Conservation (phyloP, 2,888 invertebrate genomes). For the Phalera bucephala region DNA sequence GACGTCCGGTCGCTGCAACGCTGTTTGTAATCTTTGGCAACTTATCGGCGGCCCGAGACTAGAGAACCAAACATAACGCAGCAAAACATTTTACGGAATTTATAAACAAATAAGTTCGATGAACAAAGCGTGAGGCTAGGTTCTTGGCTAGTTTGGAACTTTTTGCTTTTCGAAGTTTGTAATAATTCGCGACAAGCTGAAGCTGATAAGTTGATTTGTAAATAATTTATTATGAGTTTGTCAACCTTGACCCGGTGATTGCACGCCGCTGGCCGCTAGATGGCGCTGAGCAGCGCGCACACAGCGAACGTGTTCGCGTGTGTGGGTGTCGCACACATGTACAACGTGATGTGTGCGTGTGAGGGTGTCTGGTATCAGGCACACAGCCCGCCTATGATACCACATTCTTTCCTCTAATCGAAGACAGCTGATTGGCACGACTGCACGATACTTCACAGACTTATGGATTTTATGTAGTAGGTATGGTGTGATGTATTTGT, state of each 20-base stretch:
- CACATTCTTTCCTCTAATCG: conserved; percentile 52
- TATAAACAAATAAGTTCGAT: conserved; percentile 62
- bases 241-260: conserved; percentile 70
- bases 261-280: conserved; percentile 58
- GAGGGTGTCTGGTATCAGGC: conserved; percentile 52
- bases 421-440: conserved; percentile 55
- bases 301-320: conserved; percentile 41
- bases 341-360: conserved; percentile 25
- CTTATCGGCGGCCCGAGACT: conserved; percentile 60
- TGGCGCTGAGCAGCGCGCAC: conserved; percentile 59
- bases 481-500: not conserved
- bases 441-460: conserved; percentile 32
- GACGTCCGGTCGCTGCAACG: conserved; percentile 47
- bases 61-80: conserved; percentile 54
- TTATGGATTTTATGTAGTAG: conserved; percentile 2
- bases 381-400: conserved; percentile 42
- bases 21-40: conserved; percentile 73
- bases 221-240: conserved; percentile 71
- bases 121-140: conserved; percentile 28
- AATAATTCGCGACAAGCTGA: conserved; percentile 27
- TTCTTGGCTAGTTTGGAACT: conserved; percentile 16
- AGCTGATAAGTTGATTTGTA: conserved; percentile 60
- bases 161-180: conserved; percentile 21
- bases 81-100: conserved; percentile 67
- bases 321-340: conserved; percentile 59